Percentiles rank a stretch among this genome's conserved stretches.
Conservation (phyloP, 2,888 invertebrate species). For the Drosophila longiperda region DNA sequence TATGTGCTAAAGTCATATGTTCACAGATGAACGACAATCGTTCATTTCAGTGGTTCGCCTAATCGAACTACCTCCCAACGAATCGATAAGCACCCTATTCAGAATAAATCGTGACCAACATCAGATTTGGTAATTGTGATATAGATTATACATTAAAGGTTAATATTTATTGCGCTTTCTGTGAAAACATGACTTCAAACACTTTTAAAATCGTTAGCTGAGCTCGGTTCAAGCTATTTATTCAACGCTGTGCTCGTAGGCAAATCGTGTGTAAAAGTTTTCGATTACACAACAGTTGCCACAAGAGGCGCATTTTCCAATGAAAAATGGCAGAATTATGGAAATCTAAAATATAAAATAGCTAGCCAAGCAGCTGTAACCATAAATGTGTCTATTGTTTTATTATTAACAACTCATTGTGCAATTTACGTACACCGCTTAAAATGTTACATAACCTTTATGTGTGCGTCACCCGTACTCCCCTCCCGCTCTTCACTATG, state of each 20-base stretch:
- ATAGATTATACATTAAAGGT: conserved; percentile 30
- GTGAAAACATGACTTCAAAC: not conserved
- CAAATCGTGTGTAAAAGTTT: conserved; percentile 25
- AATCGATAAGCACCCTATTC: conserved; percentile 29
- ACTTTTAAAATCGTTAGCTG: not conserved
- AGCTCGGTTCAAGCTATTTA: too few relatives aligned
- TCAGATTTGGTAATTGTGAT: conserved; percentile 51
- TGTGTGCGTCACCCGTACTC: conserved; percentile 43
- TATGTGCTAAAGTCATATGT: conserved; percentile 9
- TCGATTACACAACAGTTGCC: conserved; percentile 68
- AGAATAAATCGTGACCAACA: conserved; percentile 46
- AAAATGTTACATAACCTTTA: conserved; percentile 65
- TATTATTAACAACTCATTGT: conserved; percentile 14
- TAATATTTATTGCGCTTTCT: not conserved
- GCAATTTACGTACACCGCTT: conserved; percentile 27
- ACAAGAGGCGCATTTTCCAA: conserved; percentile 22
- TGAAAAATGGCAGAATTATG: conserved; percentile 54
- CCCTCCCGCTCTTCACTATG: not conserved
- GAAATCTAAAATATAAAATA: conserved; percentile 2
- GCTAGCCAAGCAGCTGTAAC: conserved; percentile 6
- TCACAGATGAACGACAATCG: conserved; percentile 1
- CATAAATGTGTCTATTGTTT: not conserved
- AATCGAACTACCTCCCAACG: conserved; percentile 18
- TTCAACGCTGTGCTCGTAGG: not conserved
- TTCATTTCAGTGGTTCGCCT: conserved; percentile 2